phyloP scores from a whole-genome alignment of 1,140 invertebrate genomes.

The Tenebrio molitor region DNA sequence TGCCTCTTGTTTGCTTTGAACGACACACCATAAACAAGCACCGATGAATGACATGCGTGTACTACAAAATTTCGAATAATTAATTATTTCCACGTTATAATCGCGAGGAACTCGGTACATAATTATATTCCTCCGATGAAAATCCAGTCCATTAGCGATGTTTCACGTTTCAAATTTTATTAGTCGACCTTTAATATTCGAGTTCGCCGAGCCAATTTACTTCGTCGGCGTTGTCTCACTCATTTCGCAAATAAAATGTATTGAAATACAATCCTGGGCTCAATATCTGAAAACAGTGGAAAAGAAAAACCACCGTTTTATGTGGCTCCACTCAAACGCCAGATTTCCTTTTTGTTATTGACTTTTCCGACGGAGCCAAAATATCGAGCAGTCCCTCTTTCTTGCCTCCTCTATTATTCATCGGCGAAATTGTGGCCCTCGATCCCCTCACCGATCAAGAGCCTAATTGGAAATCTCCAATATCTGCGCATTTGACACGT shows the following conservation, averaged over 20 bases:
- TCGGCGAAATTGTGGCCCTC: slow-evolving; percentile 2
- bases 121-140: neutral
- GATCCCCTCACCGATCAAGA: neutral
- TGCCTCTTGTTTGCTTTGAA: slow-evolving; percentile 12
- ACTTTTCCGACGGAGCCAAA: neutral
- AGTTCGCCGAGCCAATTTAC: neutral
- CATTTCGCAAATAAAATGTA: neutral
- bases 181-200: neutral
- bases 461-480: slow-evolving; percentile 8
- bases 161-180: slow-evolving; percentile 10
- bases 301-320: slow-evolving; percentile 24
- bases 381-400: slow-evolving; percentile 1
- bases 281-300: slow-evolving; percentile 19
- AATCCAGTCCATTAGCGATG: neutral
- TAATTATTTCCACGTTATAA: slow-evolving; percentile 1
- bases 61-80: slow-evolving; percentile 10
- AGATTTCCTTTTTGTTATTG: slow-evolving; percentile 9
- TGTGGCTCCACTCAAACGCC: neutral
- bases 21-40: neutral
- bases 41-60: slow-evolving; percentile 4
- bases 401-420: neutral
- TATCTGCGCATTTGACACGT: neutral
- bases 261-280: slow-evolving; percentile 1
- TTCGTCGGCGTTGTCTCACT: neutral
- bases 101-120: neutral